Conservation (phyloP, 1,140 invertebrate genomes). For the Mercenaria mercenaria region DNA sequence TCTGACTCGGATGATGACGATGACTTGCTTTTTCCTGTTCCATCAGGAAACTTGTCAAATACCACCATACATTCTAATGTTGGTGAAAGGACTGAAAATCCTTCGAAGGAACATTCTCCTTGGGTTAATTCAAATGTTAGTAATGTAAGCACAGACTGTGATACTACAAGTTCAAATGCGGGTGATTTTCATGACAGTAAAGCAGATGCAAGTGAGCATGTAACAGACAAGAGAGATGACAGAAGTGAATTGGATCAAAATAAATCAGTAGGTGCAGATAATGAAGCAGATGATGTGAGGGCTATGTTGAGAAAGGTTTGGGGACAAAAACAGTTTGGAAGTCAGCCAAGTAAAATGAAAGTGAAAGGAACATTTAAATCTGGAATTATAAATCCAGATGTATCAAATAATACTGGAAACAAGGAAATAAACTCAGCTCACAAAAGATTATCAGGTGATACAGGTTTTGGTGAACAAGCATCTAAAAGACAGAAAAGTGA, state of each 20-base stretch:
- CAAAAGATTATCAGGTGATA: background rate
- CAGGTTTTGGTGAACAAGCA: background rate
- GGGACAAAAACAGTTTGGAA: slow-evolving; percentile 59
- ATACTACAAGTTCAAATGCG: background rate
- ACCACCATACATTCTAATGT: background rate
- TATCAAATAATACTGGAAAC: background rate
- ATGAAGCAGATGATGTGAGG: slow-evolving; percentile 49
- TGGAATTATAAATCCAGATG: background rate
- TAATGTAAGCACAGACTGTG: background rate
- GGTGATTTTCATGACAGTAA: background rate
- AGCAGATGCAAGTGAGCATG: background rate
- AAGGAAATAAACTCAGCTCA: background rate
- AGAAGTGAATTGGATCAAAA: background rate
- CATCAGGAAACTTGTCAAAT: background rate
- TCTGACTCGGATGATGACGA: slow-evolving; percentile 59
- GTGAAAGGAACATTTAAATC: background rate
- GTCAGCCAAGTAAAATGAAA: background rate
- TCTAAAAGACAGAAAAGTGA: background rate
- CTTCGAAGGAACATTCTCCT: background rate
- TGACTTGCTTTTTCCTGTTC: background rate
- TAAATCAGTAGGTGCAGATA: background rate
- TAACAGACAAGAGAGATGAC: background rate
- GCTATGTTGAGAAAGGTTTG: slow-evolving; percentile 62
- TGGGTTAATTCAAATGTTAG: background rate
- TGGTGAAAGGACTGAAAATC: background rate